Evolutionary conservation across 2,113 vertebrate species (phyloP).

Genomic region (human (Homo sapiens)): GRCh38 chr2:47082501-47083000

Average conservation of each 20-base stretch:
- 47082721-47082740: not conserved
- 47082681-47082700: not conserved
- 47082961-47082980: too few species aligned
- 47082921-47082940: not conserved
- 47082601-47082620: not conserved
- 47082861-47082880: not conserved
- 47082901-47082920: not conserved
- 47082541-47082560: not conserved
- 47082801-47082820: not conserved
- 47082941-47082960: not conserved
- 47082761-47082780: not conserved
- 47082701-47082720: not conserved
- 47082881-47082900: not conserved
- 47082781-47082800: not conserved
- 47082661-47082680: not conserved
- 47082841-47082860: not conserved
- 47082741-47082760: not conserved
- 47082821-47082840: not conserved
- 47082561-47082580: not conserved
- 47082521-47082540: not conserved
- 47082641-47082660: not conserved
- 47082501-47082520: not conserved
- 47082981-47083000: not conserved
- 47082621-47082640: not conserved
- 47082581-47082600: not conserved